These are phyloP conservation scores for Brachypodius melanocephalos DNA, from an alignment of 2,113 vertebrate genomes.

Conservation along the genomic window DNA sequence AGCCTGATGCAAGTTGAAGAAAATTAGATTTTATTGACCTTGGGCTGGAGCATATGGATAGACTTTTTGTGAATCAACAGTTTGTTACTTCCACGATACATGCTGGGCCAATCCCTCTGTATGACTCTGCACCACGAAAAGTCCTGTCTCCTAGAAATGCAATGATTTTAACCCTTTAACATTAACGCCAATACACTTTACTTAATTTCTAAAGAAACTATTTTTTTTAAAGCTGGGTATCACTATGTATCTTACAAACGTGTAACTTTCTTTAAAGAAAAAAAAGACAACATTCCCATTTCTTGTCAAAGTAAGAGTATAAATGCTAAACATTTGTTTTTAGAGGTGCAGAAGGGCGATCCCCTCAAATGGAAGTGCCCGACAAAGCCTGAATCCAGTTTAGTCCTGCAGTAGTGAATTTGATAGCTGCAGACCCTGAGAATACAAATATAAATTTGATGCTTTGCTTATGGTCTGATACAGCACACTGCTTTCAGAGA, in stretches of 20 bases:
- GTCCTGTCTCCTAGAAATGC: neutral
- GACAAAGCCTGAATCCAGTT: neutral
- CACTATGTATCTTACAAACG: neutral
- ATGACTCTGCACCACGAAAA: neutral
- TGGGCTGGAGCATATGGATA: neutral
- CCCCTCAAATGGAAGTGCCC: neutral
- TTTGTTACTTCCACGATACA: neutral
- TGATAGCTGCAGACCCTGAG: neutral
- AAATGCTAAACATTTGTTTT: neutral
- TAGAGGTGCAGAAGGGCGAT: neutral
- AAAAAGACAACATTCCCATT: neutral
- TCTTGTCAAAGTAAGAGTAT: neutral
- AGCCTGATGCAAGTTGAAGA: neutral
- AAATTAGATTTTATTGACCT: constrained; percentile 38
- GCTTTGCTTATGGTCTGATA: neutral
- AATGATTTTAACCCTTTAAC: neutral
- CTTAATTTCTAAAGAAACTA: neutral
- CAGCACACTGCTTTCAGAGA: neutral
- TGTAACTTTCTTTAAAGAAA: neutral
- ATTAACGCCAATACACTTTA: neutral
- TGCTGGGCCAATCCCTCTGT: neutral
- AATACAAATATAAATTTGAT: neutral
- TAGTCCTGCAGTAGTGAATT: neutral
- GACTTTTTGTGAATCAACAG: neutral
- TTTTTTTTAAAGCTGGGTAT: neutral